Evolutionary conservation across 2,797 vertebrate species (phyloP).

Genomic region (Carduelis carduelis): DNA sequence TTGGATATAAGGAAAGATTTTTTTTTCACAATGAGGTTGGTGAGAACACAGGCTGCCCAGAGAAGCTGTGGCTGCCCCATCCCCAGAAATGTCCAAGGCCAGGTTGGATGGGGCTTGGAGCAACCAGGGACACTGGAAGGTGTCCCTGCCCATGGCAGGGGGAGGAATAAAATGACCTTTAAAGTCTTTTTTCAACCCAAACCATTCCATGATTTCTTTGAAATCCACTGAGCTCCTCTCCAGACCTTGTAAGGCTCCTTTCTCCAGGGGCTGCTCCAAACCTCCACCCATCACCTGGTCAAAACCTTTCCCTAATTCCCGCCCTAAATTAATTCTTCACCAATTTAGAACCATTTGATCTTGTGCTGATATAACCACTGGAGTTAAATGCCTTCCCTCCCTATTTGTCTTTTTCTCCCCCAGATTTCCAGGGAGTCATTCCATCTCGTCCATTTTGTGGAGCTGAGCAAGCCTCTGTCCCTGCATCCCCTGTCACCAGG

Average conservation of each 20-base stretch:
- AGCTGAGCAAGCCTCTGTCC: not conserved
- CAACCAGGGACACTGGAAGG: accelerated
- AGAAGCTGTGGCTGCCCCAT: not conserved
- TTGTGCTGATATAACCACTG: not conserved
- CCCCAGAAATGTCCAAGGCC: not conserved
- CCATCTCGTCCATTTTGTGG: accelerated
- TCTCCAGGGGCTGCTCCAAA: not conserved
- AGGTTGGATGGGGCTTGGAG: accelerated
- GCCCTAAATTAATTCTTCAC: not conserved
- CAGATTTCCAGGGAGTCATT: not conserved
- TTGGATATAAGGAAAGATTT: not conserved
- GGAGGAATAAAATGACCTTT: not conserved
- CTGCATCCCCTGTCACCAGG: not conserved
- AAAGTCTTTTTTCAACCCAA: not conserved
- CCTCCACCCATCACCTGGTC: not conserved
- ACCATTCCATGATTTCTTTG: accelerated
- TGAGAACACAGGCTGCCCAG: not conserved
- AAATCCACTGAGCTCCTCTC: not conserved
- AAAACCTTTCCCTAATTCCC: not conserved
- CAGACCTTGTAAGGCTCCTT: not conserved
- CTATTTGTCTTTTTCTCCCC: not conserved
- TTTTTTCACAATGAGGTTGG: accelerated
- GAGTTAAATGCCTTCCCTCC: not conserved
- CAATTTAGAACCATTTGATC: not conserved
- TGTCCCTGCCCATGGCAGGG: not conserved